These are phyloP conservation scores for Acipenser oxyrinchus DNA, from an alignment of 2,797 vertebrate species.

Conservation along the genomic window DNA sequence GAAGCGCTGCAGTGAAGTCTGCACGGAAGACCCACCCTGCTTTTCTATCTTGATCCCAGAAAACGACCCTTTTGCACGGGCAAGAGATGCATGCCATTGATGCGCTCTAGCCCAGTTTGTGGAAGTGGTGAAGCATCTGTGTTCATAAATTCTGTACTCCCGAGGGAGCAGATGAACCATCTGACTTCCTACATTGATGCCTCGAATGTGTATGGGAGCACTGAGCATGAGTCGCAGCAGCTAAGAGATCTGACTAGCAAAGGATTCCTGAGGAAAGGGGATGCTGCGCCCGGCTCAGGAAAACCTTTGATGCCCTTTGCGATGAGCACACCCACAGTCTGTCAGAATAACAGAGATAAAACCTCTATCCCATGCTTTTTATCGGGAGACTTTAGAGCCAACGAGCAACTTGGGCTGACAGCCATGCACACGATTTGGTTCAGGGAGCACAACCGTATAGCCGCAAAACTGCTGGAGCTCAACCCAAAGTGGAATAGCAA, in stretches of 20 bases:
- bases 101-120: conserved; percentile 48
- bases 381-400: conserved; percentile 14
- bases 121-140: conserved; percentile 56
- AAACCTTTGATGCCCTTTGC: conserved; percentile 19
- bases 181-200: conserved; percentile 46
- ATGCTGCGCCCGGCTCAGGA: background rate
- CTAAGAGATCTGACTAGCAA: conserved; percentile 37
- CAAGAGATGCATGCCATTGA: conserved; percentile 54
- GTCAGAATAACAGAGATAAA: conserved; percentile 13
- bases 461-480: conserved; percentile 12
- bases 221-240: conserved; percentile 40
- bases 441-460: conserved; percentile 19
- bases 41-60: conserved; percentile 44
- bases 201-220: conserved; percentile 52
- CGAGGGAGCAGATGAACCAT: conserved; percentile 32
- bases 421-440: background rate
- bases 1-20: conserved; percentile 45
- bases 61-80: conserved; percentile 44
- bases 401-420: conserved; percentile 21
- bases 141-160: conserved; percentile 49
- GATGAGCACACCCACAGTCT: conserved; percentile 6
- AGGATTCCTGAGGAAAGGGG: conserved; percentile 36
- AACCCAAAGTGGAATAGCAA: conserved; percentile 17
- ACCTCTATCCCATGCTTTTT: conserved; percentile 20
- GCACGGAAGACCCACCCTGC: conserved; percentile 47